These are phyloP conservation scores for Lepidurus arcticus DNA, from an alignment of 1,140 invertebrate genomes.

Conservation along the genomic window DNA sequence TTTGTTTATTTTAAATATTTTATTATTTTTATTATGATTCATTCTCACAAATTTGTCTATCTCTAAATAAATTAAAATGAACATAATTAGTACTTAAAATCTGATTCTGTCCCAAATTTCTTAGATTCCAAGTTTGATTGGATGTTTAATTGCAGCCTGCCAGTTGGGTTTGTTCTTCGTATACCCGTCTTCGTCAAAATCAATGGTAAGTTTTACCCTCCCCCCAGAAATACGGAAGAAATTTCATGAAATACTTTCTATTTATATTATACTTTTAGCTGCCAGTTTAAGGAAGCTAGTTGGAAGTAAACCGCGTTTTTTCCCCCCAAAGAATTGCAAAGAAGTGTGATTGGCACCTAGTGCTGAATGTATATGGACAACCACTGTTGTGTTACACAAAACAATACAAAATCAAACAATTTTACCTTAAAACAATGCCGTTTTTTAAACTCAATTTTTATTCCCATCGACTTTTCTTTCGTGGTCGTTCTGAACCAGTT, in stretches of 20 bases:
- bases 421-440: conserved; percentile 20
- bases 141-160: conserved; percentile 27
- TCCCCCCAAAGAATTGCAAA: not conserved
- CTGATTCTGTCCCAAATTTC: not conserved
- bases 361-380: not conserved
- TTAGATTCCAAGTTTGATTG: conserved; percentile 25
- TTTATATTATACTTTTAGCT: not conserved
- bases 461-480: conserved; percentile 43
- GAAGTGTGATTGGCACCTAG: not conserved
- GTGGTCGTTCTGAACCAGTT: conserved; percentile 32
- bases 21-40: conserved; percentile 21
- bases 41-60: not conserved
- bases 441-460: conserved; percentile 33
- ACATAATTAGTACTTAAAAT: not conserved
- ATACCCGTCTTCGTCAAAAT: conserved; percentile 16
- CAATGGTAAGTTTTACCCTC: not conserved
- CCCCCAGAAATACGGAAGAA: not conserved
- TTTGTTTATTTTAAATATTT: not conserved
- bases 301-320: not conserved
- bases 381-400: conserved; percentile 24
- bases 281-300: not conserved
- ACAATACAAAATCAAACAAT: conserved; percentile 10
- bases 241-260: not conserved
- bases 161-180: conserved; percentile 24
- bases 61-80: not conserved